phyloP scores from a whole-genome alignment of 30 jellyfish, hydroid and myxozoan species.

The Mastigias papua region DNA sequence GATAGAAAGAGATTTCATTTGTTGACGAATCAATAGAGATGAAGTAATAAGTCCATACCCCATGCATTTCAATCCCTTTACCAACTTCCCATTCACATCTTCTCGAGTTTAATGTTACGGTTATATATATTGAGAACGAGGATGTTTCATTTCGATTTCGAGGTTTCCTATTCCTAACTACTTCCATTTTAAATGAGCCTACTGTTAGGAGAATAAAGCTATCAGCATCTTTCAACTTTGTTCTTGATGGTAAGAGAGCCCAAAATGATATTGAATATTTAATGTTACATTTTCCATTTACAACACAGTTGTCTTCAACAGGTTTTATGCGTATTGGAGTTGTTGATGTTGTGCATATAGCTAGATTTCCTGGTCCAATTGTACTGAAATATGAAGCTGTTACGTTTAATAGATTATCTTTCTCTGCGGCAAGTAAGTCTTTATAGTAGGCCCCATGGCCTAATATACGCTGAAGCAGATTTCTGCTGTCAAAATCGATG shows the following conservation, averaged over 20 bases:
- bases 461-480: background rate
- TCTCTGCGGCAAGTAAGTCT: constrained; percentile 2
- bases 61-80: background rate
- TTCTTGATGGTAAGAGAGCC: constrained; percentile 18
- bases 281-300: background rate
- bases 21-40: constrained; percentile 5
- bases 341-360: constrained; percentile 39
- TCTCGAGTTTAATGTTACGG: background rate
- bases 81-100: constrained; percentile 27
- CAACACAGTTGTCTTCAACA: constrained; percentile 1
- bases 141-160: background rate
- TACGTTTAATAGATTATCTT: background rate
- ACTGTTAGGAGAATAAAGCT: background rate
- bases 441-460: constrained; percentile 18
- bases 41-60: constrained; percentile 27
- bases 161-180: background rate
- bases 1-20: background rate
- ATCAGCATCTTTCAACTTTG: background rate
- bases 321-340: background rate
- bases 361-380: constrained; percentile 51
- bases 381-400: constrained; percentile 12
- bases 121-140: background rate
- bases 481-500: constrained; percentile 20
- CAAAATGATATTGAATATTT: constrained; percentile 23
- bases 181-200: background rate